Conservation (phyloP, 2,797 vertebrate species). For the Arrhamphus sclerolepis region DNA sequence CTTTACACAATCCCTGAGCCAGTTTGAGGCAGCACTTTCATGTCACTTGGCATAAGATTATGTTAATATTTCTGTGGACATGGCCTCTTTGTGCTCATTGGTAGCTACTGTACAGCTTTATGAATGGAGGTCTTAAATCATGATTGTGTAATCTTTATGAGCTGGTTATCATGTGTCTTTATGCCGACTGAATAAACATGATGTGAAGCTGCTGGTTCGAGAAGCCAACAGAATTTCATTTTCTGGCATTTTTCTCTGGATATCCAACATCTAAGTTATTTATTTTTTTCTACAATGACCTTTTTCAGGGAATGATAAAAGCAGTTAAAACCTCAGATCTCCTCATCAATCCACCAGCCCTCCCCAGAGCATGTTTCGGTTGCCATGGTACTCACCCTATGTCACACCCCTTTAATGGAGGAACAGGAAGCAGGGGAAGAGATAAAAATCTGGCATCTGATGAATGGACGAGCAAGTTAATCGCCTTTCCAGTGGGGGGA, state of each 20-base stretch:
- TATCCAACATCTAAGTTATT: background rate
- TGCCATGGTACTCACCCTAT: conserved; percentile 39
- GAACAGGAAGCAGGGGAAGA: conserved; percentile 49
- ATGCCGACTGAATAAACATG: no score
- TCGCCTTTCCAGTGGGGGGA: conserved; percentile 46
- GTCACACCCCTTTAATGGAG: conserved; percentile 44
- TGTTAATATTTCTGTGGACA: background rate
- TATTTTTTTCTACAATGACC: background rate
- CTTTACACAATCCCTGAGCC: background rate
- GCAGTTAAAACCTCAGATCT: background rate
- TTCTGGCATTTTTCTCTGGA: no score
- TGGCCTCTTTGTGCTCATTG: no score
- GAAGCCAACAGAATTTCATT: no score
- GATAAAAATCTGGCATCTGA: conserved; percentile 56
- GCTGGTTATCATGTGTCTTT: no score
- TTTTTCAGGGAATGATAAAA: conserved; percentile 1
- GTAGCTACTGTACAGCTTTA: no score
- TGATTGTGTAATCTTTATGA: no score
- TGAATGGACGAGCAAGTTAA: conserved; percentile 56
- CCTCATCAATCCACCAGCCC: conserved; percentile 1
- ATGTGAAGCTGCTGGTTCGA: no score
- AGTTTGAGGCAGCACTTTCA: background rate
- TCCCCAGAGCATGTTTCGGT: conserved; percentile 21
- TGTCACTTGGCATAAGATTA: background rate
- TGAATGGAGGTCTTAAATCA: no score